A percentile compares a stretch with the other conserved stretches of the same genome.
Conservation (phyloP, 2,113 vertebrate species). For the Murina feae region DNA sequence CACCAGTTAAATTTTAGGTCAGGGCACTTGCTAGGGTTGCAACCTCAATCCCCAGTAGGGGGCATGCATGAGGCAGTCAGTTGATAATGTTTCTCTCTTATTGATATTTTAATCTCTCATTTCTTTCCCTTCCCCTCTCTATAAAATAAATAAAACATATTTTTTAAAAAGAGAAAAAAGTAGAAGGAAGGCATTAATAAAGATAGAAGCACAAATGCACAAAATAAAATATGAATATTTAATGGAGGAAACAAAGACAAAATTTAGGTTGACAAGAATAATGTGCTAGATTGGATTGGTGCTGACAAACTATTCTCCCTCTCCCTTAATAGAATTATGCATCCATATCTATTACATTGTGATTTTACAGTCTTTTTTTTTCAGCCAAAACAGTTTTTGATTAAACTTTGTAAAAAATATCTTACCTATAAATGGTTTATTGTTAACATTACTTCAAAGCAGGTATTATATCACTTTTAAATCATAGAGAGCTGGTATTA, state of each 20-base stretch:
- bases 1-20: too few species aligned
- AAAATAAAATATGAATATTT: background rate
- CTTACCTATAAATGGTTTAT: background rate
- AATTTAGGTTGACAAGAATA: background rate
- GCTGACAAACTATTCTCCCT: background rate
- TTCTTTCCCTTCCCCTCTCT: too few species aligned
- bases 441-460: background rate
- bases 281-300: background rate
- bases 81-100: too few species aligned
- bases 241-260: background rate
- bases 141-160: too few species aligned
- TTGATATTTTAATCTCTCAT: too few species aligned
- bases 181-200: background rate
- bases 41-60: too few species aligned
- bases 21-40: too few species aligned
- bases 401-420: background rate
- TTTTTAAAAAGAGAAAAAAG: background rate
- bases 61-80: too few species aligned
- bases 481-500: background rate
- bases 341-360: background rate
- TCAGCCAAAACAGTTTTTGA: background rate
- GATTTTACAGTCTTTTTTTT: background rate
- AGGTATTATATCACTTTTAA: background rate
- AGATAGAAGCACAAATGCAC: background rate
- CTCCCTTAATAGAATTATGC: background rate